Evolutionary conservation across 2,888 invertebrate genomes (phyloP), one percentile per base, ranked within the genome.

Genomic region (Pinctada fucata): DNA sequence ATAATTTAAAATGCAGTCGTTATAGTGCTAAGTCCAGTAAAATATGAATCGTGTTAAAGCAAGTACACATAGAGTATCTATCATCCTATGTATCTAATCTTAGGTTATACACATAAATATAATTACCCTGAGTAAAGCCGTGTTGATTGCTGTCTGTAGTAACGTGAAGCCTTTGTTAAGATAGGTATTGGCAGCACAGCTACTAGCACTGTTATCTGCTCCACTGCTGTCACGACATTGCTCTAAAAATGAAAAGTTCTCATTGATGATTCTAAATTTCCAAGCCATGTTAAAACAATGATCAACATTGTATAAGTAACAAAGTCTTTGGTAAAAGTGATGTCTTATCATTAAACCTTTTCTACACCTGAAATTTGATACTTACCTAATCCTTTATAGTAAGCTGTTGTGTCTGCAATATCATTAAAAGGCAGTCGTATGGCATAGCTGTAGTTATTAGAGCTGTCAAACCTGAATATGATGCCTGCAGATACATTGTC

Each of bases 401-500:
- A 10, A 6, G 13, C 47, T 68, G 8, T 47, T 3, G 68, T 68
- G 48, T 68, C 68, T 47, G 68, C 45, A 6, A 68, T 68, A 8
- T 8, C 6, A 47, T 31, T 47, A 58, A 58, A 58, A 6, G 68
- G 47, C 48, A 68, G 10, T 13, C 68, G 68, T 45, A 68, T 68
- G 13, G 68, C 68, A 45, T 68, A 68, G 8, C 31, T 68, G 8
- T 45, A 45, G 10, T 52, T 48, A 50, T 71, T 71, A 45, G 50
- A n/a, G 49, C n/a, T 6, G 5, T 6, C 13, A 71, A 50, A 50
- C 71, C 3, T 4, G 31, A 71, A 71, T 16, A 68, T 47, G 13
- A 68, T 68, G 16, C 68, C 68, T 3, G 68, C 68, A 8, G 68
- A 31, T 10, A 68, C 47, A 45, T 68, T 95, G 94, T 96, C 96